A percentile compares a stretch with the other conserved stretches of the same genome.
Evolutionary conservation across 2,113 vertebrate genomes (phyloP).

Genomic region (Lates calcarifer): DNA sequence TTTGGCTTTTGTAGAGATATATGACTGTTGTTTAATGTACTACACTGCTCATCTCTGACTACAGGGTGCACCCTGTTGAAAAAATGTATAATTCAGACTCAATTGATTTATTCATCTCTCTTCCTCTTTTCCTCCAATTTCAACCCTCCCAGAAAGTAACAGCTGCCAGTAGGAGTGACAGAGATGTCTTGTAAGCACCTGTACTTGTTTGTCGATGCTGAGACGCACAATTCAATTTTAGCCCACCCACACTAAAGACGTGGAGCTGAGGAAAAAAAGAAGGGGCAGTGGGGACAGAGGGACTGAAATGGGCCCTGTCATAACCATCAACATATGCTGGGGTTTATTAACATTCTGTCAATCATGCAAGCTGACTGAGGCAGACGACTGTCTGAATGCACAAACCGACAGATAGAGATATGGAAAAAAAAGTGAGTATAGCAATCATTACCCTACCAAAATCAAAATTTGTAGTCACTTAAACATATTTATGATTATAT

Average conservation of each 20-base stretch:
- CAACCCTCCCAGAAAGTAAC: constrained; percentile 11
- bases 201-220: constrained; percentile 17
- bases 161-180: constrained; percentile 24
- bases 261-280: neutral
- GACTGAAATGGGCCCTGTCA: constrained; percentile 8
- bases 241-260: neutral
- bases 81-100: constrained; percentile 53
- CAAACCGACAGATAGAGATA: neutral
- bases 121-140: neutral
- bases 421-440: neutral
- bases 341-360: constrained; percentile 17
- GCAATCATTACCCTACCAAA: neutral
- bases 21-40: constrained; percentile 36
- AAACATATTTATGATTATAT: neutral
- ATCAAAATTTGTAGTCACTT: neutral
- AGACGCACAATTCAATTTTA: constrained; percentile 6
- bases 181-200: constrained; percentile 30
- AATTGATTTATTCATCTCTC: constrained; percentile 37
- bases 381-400: neutral
- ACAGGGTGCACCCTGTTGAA: constrained; percentile 28
- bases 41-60: constrained; percentile 30
- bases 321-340: neutral
- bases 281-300: neutral
- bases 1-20: constrained; percentile 36
- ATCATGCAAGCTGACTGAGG: neutral